Evolutionary conservation across 2,113 vertebrate species (phyloP), one percentile per base, ranked within the genome.

Genomic region (Anser brachyrhynchus): DNA sequence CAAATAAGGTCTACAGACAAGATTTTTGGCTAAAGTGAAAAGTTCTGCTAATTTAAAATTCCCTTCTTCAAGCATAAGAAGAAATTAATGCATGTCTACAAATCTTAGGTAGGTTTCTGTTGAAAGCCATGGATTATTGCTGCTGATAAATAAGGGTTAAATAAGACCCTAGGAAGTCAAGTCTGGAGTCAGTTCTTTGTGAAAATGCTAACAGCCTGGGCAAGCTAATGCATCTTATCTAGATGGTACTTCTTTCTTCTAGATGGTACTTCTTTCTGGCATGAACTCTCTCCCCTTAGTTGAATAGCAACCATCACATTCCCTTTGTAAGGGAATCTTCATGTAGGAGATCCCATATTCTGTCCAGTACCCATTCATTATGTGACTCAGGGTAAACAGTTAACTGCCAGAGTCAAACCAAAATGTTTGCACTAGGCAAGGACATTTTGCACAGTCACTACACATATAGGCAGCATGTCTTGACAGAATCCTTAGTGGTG

Each of bases 391-490:
- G 20, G n/a, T 44, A 58, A 28, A 58, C 3, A 22, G 16, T 14
- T 54, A 17, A 17, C 37, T 44, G 29, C 12, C 44, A 67, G n/a
- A 58, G 25, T 10, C 17, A 35, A 5, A 31, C 12, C 37, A 74
- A 71, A 92, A 65, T 2, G 8, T 80, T 28, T 90, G 5, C 10
- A 71, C 51, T 16, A 9, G 26, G 22, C 7, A 22, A 31, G 28
- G 26, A 21, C 3, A 15, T 35, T 80, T 65, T 85, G 17, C 33
- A 67, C 33, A 35, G 16, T 76, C 37, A 26, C n/a, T 80, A 33
- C 21, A 46, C 20, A 22, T 0, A 0, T 8, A 37, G 49, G 20
- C 39, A 75, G 19, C 29, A 7, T 11, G 20, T 54, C 13, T 39
- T 51, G 44, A 39, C 31, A 89, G 26, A 55, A 64, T 39, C 22